These are phyloP conservation scores for Eutolmus rufibarbis DNA, from an alignment of 2,888 invertebrate genomes.

Conservation along the genomic window DNA sequence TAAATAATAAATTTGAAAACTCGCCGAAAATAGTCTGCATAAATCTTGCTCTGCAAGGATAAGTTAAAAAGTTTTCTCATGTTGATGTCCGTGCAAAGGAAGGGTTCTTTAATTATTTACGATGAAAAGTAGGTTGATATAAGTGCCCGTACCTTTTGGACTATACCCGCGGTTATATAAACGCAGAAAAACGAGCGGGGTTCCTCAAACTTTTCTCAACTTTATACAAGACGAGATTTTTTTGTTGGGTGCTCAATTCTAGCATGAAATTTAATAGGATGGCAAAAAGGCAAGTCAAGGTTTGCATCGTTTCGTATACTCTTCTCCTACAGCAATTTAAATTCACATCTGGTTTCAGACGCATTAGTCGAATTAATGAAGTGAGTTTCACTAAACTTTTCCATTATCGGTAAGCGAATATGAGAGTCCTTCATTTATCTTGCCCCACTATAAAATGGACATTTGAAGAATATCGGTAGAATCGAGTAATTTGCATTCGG, in stretches of 20 bases:
- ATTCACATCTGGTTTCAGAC: background rate
- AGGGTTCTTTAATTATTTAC: constrained; percentile 32
- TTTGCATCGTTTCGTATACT: background rate
- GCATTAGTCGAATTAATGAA: background rate
- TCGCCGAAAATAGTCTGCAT: constrained; percentile 36
- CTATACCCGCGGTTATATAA: constrained; percentile 3
- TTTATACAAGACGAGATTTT: background rate
- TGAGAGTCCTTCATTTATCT: background rate
- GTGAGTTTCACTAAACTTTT: background rate
- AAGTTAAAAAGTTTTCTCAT: constrained; percentile 24
- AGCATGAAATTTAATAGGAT: background rate
- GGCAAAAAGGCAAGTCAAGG: background rate
- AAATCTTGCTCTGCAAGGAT: constrained; percentile 29
- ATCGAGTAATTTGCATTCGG: background rate
- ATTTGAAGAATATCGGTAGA: background rate
- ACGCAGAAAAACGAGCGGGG: background rate
- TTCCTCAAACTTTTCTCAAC: background rate
- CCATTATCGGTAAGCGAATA: background rate
- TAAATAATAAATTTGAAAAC: constrained; percentile 39
- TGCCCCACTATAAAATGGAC: background rate
- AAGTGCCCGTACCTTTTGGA: constrained; percentile 15
- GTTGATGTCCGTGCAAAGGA: constrained; percentile 14
- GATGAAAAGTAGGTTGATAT: constrained; percentile 19
- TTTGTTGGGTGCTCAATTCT: background rate
- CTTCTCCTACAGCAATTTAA: background rate